phyloP scores from a whole-genome alignment of 2,113 vertebrate genomes.

The Pica pica region DNA sequence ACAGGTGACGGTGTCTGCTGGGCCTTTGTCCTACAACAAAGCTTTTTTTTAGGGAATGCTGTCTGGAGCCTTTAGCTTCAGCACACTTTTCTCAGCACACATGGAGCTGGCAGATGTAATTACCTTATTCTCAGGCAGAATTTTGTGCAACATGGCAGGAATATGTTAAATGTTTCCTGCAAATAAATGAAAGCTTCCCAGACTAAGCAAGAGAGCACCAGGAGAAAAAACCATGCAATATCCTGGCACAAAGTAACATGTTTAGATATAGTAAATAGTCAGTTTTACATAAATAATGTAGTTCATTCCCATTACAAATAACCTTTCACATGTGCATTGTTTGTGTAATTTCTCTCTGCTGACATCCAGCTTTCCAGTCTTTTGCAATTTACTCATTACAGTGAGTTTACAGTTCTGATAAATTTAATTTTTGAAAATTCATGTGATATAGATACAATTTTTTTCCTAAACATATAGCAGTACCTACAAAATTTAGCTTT shows the following conservation, averaged over 20 bases:
- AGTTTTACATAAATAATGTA: neutral
- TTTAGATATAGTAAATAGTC: neutral
- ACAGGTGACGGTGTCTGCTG: neutral
- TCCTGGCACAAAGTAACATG: neutral
- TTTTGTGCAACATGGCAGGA: neutral
- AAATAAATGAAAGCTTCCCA: neutral
- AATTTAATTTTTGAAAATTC: neutral
- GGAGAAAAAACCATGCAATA: neutral
- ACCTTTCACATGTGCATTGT: neutral
- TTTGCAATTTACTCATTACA: neutral
- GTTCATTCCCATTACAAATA: neutral
- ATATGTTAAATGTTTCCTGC: neutral
- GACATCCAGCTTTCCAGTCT: neutral
- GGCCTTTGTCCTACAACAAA: neutral
- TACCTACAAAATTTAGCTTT: neutral
- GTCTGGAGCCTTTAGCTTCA: neutral
- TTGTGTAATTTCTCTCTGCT: neutral
- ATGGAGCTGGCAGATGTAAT: neutral
- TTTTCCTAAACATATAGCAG: neutral
- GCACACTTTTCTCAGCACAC: neutral
- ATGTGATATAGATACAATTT: neutral
- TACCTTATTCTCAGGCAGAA: neutral
- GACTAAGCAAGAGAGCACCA: neutral
- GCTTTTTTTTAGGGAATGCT: neutral
- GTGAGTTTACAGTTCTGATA: neutral